Conservation (phyloP, 2,797 vertebrate genomes). For the Bryconaethiops microstoma region DNA sequence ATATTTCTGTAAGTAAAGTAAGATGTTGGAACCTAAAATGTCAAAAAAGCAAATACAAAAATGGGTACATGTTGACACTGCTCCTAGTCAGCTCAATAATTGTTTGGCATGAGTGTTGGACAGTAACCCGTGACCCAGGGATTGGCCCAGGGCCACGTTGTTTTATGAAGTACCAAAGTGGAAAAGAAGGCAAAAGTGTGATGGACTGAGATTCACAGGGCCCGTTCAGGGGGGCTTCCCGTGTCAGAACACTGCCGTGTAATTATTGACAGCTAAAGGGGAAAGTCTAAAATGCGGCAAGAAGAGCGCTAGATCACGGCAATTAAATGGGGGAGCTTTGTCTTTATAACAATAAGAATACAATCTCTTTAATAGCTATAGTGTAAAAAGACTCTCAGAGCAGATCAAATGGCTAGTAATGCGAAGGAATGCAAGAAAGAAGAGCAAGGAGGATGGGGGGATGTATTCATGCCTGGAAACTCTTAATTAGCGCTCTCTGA, state of each 20-base stretch:
- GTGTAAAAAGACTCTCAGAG: constrained; percentile 2
- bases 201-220: background rate
- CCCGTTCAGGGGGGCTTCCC: background rate
- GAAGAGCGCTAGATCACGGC: background rate
- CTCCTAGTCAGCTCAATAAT: background rate
- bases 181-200: background rate
- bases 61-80: background rate
- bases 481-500: constrained; percentile 44
- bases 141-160: background rate
- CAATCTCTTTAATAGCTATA: constrained; percentile 20
- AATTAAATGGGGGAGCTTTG: background rate
- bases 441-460: background rate
- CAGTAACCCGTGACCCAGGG: background rate
- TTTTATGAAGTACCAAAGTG: background rate
- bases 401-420: constrained; percentile 10
- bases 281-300: constrained; percentile 10
- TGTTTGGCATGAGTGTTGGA: background rate
- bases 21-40: background rate
- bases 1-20: background rate
- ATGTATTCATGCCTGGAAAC: constrained; percentile 27
- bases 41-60: background rate
- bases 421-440: constrained; percentile 1
- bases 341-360: constrained; percentile 19
- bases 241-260: background rate
- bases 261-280: constrained; percentile 17